Conservation (phyloP, 2,797 vertebrate species). For the Gastrophryne carolinensis region DNA sequence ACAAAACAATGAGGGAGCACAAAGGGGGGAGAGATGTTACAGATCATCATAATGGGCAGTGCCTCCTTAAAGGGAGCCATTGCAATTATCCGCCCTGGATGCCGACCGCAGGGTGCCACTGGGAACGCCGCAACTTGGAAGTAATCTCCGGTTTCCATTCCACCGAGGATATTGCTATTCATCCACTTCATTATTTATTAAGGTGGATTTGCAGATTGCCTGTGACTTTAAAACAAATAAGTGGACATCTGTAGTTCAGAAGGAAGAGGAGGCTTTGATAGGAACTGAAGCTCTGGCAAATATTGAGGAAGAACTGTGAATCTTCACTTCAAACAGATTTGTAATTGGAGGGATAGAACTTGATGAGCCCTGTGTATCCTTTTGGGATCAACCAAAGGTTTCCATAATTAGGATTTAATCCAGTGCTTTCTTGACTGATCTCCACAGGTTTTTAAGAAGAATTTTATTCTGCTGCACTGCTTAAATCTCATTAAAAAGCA, state of each 20-base stretch:
- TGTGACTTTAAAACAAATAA: conserved; percentile 15
- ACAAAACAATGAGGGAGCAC: conserved; percentile 1
- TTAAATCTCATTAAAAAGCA: too few relatives aligned
- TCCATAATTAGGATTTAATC: too few relatives aligned
- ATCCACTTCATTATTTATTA: conserved; percentile 42
- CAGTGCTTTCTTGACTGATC: too few relatives aligned
- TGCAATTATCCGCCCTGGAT: conserved; percentile 29
- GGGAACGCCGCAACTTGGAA: conserved; percentile 24
- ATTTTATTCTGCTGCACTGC: too few relatives aligned
- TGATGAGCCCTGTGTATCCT: too few relatives aligned
- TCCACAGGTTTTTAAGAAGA: too few relatives aligned
- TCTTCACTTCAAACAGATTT: neutral
- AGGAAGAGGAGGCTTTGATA: neutral
- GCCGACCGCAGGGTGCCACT: neutral
- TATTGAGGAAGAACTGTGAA: neutral
- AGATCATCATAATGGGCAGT: neutral
- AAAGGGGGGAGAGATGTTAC: neutral
- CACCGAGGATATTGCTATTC: conserved; percentile 27
- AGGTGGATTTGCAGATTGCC: conserved; percentile 24
- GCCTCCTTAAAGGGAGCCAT: conserved; percentile 40
- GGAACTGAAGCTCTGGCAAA: neutral
- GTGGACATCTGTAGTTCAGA: neutral
- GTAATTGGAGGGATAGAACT: neutral
- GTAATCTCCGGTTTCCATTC: conserved; percentile 46
- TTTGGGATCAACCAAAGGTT: too few relatives aligned